These are phyloP conservation scores for Smutsia gigantea DNA, from an alignment of 2,797 vertebrate genomes.

Conservation along the genomic window DNA sequence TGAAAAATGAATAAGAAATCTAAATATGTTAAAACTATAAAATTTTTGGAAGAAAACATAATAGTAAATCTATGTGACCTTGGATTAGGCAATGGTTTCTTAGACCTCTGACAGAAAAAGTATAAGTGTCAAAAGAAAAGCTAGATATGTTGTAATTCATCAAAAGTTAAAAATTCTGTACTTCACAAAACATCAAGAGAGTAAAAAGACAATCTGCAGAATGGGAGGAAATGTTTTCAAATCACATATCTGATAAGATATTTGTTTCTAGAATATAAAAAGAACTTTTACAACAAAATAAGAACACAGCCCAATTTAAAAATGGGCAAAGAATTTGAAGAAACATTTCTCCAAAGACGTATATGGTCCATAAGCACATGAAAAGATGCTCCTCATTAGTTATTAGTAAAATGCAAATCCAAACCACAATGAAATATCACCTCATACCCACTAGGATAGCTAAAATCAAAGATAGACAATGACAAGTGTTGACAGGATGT, in stretches of 20 bases:
- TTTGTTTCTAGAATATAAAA: constrained; percentile 41
- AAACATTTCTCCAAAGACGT: constrained; percentile 14
- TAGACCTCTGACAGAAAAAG: constrained; percentile 21
- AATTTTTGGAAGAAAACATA: constrained; percentile 7
- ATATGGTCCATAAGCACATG: neutral
- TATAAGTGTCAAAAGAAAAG: neutral
- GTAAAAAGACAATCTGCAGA: neutral
- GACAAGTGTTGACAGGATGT: neutral
- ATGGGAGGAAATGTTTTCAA: constrained; percentile 8
- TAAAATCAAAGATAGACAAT: constrained; percentile 22
- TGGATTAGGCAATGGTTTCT: constrained; percentile 15
- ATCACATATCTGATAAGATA: neutral
- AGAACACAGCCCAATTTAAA: constrained; percentile 43
- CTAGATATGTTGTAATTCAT: neutral
- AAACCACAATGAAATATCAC: neutral
- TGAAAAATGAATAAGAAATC: neutral
- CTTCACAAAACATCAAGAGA: constrained; percentile 1
- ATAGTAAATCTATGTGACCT: neutral
- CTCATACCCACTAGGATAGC: neutral
- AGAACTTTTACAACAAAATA: constrained; percentile 5
- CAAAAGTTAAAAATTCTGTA: constrained; percentile 40
- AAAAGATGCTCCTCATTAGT: constrained; percentile 36
- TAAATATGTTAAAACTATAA: constrained; percentile 4
- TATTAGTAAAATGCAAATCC: constrained; percentile 22
- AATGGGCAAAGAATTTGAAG: constrained; percentile 18